Conservation (phyloP, 2,113 vertebrate genomes). For the Campylorhamphus procurvoides region DNA sequence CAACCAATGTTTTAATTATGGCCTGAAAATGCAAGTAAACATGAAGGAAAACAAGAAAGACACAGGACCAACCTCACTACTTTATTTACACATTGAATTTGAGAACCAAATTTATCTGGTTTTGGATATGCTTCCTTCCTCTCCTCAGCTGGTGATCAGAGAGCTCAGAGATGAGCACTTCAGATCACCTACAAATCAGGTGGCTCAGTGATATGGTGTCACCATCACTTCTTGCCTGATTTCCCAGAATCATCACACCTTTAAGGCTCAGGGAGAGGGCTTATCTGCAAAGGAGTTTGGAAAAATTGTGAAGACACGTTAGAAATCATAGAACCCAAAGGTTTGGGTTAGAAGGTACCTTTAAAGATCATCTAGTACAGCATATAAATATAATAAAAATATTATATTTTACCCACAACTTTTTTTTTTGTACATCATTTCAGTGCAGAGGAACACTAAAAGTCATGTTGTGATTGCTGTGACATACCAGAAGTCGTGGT, state of each 20-base stretch:
- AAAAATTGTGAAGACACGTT: neutral
- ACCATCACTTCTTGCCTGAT: neutral
- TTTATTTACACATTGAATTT: neutral
- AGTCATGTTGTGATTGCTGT: neutral
- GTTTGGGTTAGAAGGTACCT: neutral
- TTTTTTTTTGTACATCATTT: neutral
- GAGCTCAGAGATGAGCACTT: neutral
- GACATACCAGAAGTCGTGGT: neutral
- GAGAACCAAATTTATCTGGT: neutral
- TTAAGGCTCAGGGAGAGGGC: neutral
- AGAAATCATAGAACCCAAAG: neutral
- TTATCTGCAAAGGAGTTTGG: neutral
- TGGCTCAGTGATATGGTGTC: neutral
- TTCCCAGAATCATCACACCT: neutral
- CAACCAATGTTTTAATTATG: neutral
- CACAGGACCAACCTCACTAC: neutral
- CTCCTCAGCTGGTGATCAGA: neutral
- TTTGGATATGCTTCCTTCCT: neutral
- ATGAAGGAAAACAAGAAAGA: neutral
- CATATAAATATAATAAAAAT: neutral
- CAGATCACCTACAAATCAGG: neutral
- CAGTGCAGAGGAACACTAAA: neutral
- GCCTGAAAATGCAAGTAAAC: neutral
- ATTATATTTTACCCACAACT: neutral
- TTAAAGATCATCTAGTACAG: neutral